phyloP scores from a whole-genome alignment of 37 sponge, comb jelly and placozoan species.

The Agelas oroides region DNA sequence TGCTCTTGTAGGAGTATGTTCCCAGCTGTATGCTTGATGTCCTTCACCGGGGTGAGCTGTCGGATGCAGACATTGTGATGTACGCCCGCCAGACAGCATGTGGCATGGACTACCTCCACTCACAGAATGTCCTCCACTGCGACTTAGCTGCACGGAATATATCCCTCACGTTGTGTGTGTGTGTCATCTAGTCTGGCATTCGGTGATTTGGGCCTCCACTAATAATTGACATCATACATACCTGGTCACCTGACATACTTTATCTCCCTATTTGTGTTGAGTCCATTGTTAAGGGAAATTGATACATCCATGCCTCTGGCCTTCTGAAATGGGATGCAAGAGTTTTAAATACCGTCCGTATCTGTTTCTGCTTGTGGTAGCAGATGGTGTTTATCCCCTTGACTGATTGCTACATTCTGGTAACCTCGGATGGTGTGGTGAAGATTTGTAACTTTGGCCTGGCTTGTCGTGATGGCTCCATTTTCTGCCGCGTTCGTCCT shows the following conservation, averaged over 20 bases:
- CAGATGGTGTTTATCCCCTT: conserved; percentile 71
- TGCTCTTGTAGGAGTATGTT: conserved; percentile 70
- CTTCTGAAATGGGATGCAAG: too few relatives aligned
- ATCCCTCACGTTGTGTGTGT: conserved; percentile 49
- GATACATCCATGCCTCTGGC: too few relatives aligned
- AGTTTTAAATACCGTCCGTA: too few relatives aligned
- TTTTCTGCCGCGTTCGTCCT: conserved; percentile 27
- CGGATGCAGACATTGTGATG: conserved; percentile 25
- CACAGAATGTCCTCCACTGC: conserved; percentile 81
- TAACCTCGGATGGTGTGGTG: conserved; percentile 45
- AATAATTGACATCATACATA: too few relatives aligned
- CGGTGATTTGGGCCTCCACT: too few relatives aligned
- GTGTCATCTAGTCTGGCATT: too few relatives aligned
- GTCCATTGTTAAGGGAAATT: too few relatives aligned
- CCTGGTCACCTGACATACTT: too few relatives aligned
- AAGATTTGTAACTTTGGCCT: conserved; percentile 84
- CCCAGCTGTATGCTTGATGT: conserved; percentile 60
- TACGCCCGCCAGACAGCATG: conserved; percentile 69
- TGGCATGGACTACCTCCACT: conserved; percentile 85
- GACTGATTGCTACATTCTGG: conserved; percentile 63
- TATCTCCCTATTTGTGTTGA: too few relatives aligned
- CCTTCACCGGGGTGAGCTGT: conserved; percentile 61
- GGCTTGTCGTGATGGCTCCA: conserved; percentile 50
- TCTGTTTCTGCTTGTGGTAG: too few relatives aligned
- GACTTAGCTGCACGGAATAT: conserved; percentile 92